Base-by-base conservation (phyloP, 1,140 invertebrate species). In the Drosophila watanabei region DNA sequence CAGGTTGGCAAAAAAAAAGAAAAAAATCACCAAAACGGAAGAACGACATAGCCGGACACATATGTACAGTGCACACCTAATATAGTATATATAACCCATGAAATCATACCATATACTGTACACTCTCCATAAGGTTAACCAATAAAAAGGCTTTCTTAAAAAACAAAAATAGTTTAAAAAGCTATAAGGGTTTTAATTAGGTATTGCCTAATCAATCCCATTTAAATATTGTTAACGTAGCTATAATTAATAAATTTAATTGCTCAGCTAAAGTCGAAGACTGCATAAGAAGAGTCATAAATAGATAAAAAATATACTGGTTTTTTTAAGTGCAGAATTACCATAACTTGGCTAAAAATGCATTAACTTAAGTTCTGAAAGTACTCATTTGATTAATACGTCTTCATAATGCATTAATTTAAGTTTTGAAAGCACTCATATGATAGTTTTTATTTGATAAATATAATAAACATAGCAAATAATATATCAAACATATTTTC, bases 11-110 rank as follows among this genome's bases (percentile, higher is more conserved):
- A 49, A 49, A 49, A 49, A 49, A 11, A 49, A 49, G 28, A 11
- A 51, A 51, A 45, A 45, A 52, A 43, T 43, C 45, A 13, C 37
- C 70, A 37, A 51, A 72, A 60, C 52, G 66, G 45, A 60, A 54
- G 41, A 52, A 57, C 54, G 20, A 43, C 64, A 49, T 45, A 33
- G 41, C 16, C 20, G 35, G 33, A 57, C 24, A 46, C 39, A 7
- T 35, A 18, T 45, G 35, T 37, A 45, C 37, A 41, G 20, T 57
- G 30, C 13, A 18, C n/a, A n/a, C 16, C 41, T 9, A 41, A 56
- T 65, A 49, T 48, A 43, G 11, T 20, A 35, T 16, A 54, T 54
- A 56, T 8, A 4, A 56, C 10, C 33, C 33, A 56, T 56, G 52
- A 56, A 37, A 56, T 56, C 52, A 56, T 9, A 56, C 33, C 13